Base-by-base conservation (phyloP, 2,113 vertebrate genomes). In the Myocastor coypus region DNA sequence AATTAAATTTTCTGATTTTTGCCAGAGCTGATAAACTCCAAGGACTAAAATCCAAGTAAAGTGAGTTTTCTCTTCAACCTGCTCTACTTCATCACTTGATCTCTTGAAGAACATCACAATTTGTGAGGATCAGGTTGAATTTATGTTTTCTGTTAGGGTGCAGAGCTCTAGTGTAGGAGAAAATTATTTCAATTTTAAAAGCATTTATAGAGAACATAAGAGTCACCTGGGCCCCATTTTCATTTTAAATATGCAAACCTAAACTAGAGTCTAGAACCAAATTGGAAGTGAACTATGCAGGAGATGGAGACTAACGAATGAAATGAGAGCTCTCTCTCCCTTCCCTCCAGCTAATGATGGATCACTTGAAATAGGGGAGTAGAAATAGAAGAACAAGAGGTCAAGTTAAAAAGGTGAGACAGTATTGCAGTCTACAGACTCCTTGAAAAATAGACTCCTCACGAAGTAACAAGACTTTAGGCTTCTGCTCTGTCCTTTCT, bases 1-100 rank as follows among this genome's bases (percentile, higher is more conserved):
- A 59, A 83, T 55, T 86, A 77, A 87, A 90, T 55, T 94, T 40
- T 83, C 26, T 86, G 42, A 37, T n/a, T 61, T 86, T 82, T 81
- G 63, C 77, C 78, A 59, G 26, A 87, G 24, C 3, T 14, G 9
- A 42, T 52, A 68, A 50, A 78, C 30, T 78, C 13, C 19, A 46
- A 26, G 7, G 69, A 83, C n/a, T 63, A 52, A 83, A 80, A 64
- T 93, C 59, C 14, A 19, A 2, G 34, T 13, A 2, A 40, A 42
- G 0, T 40, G 28, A 30, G 19, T 40, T 71, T 73, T 50, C 46
- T 20, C 22, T 92, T 78, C 42, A 94, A 92, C 16, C 37, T 68
- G 42, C 66, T 42, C 30, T 59, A 13, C 16, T 64, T 94, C 30
- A 55, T 64, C 68, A 34, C 46, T 42, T 66, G 14, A 2, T 92